Evolutionary conservation across 2,113 vertebrate species (phyloP).

Genomic region (Ceratotherium simum): DNA sequence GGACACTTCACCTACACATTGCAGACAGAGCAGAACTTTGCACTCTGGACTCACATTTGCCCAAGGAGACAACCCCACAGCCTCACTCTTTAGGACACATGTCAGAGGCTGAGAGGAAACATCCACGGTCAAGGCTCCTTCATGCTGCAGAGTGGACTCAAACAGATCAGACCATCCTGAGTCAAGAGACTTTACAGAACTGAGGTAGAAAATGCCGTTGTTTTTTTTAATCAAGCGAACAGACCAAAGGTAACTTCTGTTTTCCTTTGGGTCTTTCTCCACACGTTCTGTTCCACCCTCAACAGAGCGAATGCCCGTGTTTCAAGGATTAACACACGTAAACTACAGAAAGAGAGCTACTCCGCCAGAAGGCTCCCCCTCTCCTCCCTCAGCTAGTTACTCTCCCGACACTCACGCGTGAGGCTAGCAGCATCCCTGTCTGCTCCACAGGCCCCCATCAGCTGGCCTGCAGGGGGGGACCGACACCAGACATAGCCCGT

Average conservation of each 20-base stretch:
- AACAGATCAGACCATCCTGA: accelerated
- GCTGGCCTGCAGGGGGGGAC: background rate
- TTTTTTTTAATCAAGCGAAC: background rate
- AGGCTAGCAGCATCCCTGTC: background rate
- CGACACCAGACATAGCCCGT: background rate
- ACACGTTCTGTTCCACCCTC: accelerated
- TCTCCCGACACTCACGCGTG: accelerated
- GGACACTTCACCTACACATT: background rate
- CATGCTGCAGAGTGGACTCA: accelerated
- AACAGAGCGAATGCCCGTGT: accelerated
- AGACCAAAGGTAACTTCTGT: background rate
- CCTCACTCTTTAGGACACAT: accelerated
- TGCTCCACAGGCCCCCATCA: background rate
- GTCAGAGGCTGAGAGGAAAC: background rate
- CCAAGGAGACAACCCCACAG: accelerated
- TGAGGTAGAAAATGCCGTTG: background rate
- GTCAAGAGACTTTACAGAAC: background rate
- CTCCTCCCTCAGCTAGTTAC: background rate
- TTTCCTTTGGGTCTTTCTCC: background rate
- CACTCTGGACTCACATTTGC: accelerated
- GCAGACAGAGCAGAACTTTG: background rate
- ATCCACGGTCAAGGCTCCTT: accelerated
- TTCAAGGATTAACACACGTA: accelerated
- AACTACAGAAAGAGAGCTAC: background rate
- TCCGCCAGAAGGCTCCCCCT: background rate